phyloP scores from a whole-genome alignment of 23 tunicate species.

The Clavelina lepadiformis region DNA sequence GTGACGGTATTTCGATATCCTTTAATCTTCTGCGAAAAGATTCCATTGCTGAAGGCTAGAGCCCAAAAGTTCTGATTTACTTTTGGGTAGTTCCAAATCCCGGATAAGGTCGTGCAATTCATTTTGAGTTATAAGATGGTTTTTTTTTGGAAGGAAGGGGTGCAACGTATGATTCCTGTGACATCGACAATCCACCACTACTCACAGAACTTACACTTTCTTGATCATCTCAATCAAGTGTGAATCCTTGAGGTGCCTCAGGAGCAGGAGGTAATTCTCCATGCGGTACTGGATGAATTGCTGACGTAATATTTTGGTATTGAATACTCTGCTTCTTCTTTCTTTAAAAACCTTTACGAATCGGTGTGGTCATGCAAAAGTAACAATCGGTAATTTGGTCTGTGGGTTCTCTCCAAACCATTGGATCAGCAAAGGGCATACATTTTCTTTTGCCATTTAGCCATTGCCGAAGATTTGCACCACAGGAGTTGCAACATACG shows the following conservation, averaged over 20 bases:
- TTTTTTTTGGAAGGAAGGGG: not conserved
- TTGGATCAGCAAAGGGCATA: not conserved
- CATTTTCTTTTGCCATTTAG: too few species aligned
- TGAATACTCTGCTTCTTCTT: slow-evolving; percentile 10
- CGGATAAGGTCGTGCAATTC: slow-evolving; percentile 17
- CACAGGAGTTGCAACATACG: slow-evolving; percentile 28
- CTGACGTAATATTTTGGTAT: slow-evolving; percentile 16
- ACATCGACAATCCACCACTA: slow-evolving; percentile 23
- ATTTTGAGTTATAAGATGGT: slow-evolving; percentile 23
- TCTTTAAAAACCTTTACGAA: not conserved
- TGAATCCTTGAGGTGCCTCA: slow-evolving; percentile 27
- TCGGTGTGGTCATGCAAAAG: not conserved
- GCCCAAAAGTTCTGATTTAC: slow-evolving; percentile 23
- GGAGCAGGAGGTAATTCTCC: slow-evolving; percentile 11
- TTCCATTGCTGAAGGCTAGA: slow-evolving; percentile 37
- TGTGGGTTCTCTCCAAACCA: not conserved
- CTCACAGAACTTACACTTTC: slow-evolving; percentile 23
- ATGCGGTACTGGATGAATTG: slow-evolving; percentile 24
- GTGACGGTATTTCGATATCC: slow-evolving; percentile 26
- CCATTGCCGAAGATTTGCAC: slow-evolving; percentile 25
- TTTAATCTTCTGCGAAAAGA: slow-evolving; percentile 7
- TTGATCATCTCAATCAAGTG: slow-evolving; percentile 28
- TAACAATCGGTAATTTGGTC: slow-evolving; percentile 2
- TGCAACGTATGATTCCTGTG: slow-evolving; percentile 16
- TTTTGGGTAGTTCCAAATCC: slow-evolving; percentile 26